These are phyloP conservation scores for Arion vulgaris DNA, from an alignment of 1,140 invertebrate species.

Conservation along the genomic window DNA sequence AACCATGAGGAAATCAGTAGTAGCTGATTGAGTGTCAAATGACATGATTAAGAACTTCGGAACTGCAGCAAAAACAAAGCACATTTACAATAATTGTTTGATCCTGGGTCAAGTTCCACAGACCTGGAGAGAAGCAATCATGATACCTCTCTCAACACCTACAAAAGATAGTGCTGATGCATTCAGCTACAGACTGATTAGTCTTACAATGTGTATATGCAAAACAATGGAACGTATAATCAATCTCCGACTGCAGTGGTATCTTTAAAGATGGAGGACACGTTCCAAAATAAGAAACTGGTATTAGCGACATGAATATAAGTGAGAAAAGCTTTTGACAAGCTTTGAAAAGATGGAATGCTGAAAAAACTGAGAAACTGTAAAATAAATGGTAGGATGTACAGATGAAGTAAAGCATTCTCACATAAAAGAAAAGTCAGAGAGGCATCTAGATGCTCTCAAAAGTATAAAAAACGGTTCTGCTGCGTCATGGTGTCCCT, in stretches of 20 bases:
- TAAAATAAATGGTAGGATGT: neutral
- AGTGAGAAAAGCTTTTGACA: neutral
- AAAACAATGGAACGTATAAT: no score
- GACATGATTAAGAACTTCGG: neutral
- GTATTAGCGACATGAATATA: neutral
- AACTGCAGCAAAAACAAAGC: neutral
- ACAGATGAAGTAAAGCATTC: neutral
- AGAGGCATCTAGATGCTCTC: neutral
- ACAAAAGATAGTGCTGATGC: neutral
- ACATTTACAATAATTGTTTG: neutral
- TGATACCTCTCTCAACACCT: neutral
- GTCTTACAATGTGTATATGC: no score
- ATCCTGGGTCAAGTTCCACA: neutral
- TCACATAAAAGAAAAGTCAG: no score
- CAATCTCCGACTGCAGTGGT: no score
- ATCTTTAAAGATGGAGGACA: neutral
- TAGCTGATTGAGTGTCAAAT: neutral
- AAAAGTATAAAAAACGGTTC: neutral
- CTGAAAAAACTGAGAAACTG: neutral
- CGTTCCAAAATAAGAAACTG: neutral
- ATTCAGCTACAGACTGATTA: no score
- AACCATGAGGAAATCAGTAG: neutral
- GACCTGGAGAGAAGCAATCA: constrained; percentile 2
- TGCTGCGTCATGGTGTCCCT: neutral
- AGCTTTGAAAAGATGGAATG: neutral